phyloP scores from a whole-genome alignment of 2,113 vertebrate species.

The Setophaga coronata region DNA sequence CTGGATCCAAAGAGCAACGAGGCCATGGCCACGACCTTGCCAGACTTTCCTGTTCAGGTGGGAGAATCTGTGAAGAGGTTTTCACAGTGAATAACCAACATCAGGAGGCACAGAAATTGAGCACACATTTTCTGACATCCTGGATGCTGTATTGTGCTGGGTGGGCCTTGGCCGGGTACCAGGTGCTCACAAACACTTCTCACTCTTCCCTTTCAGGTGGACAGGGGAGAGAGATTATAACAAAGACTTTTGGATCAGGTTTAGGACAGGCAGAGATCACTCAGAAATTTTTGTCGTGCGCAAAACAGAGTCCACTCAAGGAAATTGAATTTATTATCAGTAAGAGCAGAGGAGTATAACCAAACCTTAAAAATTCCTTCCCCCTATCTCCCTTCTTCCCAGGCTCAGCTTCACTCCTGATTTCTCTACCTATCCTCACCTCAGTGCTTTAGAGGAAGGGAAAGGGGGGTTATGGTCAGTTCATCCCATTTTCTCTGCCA shows the following conservation, averaged over 20 bases:
- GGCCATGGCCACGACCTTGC: background rate
- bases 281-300: background rate
- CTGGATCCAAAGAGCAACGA: background rate
- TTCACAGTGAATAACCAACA: background rate
- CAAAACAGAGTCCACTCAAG: background rate
- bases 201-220: background rate
- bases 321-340: background rate
- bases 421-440: background rate
- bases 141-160: background rate
- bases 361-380: background rate
- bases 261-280: background rate
- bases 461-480: background rate
- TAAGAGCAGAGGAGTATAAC: background rate
- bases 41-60: background rate
- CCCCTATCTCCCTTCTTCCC: accelerated
- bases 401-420: background rate
- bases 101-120: background rate
- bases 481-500: background rate
- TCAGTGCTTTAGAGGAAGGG: background rate
- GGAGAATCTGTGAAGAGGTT: background rate
- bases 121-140: background rate
- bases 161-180: background rate
- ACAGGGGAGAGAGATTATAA: background rate
- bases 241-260: background rate
- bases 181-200: background rate